These are phyloP conservation scores for Mythimna pallens DNA, from an alignment of 2,888 invertebrate genomes.

Conservation along the genomic window DNA sequence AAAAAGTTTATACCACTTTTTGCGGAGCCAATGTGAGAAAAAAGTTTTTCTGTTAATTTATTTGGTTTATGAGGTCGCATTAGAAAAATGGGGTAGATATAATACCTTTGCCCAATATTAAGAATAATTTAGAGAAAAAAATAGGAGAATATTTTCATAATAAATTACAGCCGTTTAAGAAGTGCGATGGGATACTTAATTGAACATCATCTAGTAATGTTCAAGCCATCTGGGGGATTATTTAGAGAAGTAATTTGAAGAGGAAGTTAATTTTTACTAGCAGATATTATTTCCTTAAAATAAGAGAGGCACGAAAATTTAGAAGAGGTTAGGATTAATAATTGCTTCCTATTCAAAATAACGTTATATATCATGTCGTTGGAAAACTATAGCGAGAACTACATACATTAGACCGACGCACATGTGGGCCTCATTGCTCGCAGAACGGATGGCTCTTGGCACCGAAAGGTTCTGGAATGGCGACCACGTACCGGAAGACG, in stretches of 20 bases:
- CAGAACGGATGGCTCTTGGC: too few relatives aligned
- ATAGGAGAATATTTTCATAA: conserved; percentile 9
- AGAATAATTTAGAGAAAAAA: conserved; percentile 17
- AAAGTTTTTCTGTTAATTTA: conserved; percentile 54
- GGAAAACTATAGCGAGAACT: too few relatives aligned
- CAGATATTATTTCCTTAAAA: background rate
- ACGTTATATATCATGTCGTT: too few relatives aligned
- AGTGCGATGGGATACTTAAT: conserved; percentile 40
- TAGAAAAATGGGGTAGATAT: conserved; percentile 28
- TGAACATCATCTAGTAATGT: conserved; percentile 34
- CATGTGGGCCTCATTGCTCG: too few relatives aligned
- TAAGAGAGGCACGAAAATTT: background rate
- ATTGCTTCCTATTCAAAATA: too few relatives aligned
- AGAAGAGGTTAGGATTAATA: too few relatives aligned
- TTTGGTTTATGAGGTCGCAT: conserved; percentile 43
- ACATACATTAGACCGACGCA: too few relatives aligned
- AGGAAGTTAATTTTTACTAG: conserved; percentile 8
- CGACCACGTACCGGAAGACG: too few relatives aligned
- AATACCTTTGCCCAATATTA: conserved; percentile 22
- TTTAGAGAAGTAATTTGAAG: conserved; percentile 8
- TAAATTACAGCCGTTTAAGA: conserved; percentile 40
- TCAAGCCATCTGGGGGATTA: conserved; percentile 33
- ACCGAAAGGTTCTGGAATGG: too few relatives aligned
- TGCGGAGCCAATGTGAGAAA: conserved; percentile 30
- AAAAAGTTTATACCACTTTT: conserved; percentile 56